Evolutionary conservation across 1,140 invertebrate genomes (phyloP).

Genomic region (Cephus cinctus): DNA sequence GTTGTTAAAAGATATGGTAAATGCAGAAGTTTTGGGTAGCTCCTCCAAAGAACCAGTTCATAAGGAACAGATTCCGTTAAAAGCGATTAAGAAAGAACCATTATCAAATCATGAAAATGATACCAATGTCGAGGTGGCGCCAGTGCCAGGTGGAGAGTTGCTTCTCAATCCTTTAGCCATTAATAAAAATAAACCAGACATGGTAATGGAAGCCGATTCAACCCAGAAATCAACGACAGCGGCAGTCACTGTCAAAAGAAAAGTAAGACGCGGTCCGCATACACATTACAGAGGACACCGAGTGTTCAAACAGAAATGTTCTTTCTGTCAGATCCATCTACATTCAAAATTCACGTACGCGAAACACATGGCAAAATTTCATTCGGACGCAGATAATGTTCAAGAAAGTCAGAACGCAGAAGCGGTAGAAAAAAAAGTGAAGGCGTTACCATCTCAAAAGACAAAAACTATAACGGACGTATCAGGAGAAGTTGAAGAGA

Average conservation of each 20-base stretch:
- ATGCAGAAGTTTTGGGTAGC: too few species aligned
- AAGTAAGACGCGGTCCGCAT: slow-evolving; percentile 31
- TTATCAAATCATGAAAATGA: slow-evolving; percentile 33
- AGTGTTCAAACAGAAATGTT: slow-evolving; percentile 43
- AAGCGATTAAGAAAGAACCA: slow-evolving; percentile 30
- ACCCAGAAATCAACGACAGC: slow-evolving; percentile 34
- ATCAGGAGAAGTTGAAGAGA: slow-evolving; percentile 28
- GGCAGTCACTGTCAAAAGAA: slow-evolving; percentile 26
- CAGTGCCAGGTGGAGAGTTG: slow-evolving; percentile 28
- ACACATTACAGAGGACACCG: slow-evolving; percentile 42
- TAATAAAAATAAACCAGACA: slow-evolving; percentile 24
- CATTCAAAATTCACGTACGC: slow-evolving; percentile 43
- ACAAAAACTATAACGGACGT: not conserved
- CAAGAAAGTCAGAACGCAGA: not conserved
- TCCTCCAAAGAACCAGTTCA: not conserved
- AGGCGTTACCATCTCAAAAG: not conserved
- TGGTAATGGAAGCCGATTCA: slow-evolving; percentile 45
- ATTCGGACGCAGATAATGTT: slow-evolving; percentile 21
- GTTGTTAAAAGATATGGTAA: too few species aligned
- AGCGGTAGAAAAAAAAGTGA: slow-evolving; percentile 5
- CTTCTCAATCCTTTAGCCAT: slow-evolving; percentile 40
- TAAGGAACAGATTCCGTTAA: not conserved
- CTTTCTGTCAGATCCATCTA: slow-evolving; percentile 41
- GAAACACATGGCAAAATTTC: slow-evolving; percentile 47
- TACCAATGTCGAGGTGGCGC: slow-evolving; percentile 34